A percentile compares a stretch with the other conserved stretches of the same genome.
These are phyloP conservation scores for Andrena chrysosceles DNA, from an alignment of 2,888 invertebrate species.

Conservation along the genomic window DNA sequence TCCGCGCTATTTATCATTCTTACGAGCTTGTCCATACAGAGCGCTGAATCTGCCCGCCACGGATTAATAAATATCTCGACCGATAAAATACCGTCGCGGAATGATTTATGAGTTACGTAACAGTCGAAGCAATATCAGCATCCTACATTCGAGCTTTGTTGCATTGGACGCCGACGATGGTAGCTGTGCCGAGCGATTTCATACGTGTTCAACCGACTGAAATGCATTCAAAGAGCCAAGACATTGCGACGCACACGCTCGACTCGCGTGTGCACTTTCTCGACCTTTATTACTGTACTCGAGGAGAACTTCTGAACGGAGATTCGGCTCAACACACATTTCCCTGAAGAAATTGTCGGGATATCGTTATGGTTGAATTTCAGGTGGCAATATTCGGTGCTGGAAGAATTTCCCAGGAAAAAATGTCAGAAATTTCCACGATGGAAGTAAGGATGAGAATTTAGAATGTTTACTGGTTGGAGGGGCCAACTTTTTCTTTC, in stretches of 20 bases:
- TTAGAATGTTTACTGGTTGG: constrained; percentile 4
- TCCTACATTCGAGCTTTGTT: constrained; percentile 41
- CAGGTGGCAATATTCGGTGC: too few species aligned
- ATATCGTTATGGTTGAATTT: constrained; percentile 15
- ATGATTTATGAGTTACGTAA: constrained; percentile 44
- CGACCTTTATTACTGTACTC: constrained; percentile 25
- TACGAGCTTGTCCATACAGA: constrained; percentile 7
- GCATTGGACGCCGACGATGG: constrained; percentile 20
- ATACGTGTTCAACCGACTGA: constrained; percentile 60
- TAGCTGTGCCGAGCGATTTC: constrained; percentile 27
- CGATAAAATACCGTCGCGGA: constrained; percentile 5
- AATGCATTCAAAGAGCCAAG: constrained; percentile 37
- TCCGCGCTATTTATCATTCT: constrained; percentile 20
- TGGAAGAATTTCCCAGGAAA: constrained; percentile 6
- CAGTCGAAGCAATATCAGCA: constrained; percentile 33
- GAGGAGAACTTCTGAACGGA: constrained; percentile 29
- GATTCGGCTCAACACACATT: constrained; percentile 14
- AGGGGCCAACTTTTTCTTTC: background rate
- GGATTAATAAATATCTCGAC: constrained; percentile 34
- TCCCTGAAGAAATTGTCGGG: background rate
- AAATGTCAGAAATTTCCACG: background rate
- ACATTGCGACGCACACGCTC: constrained; percentile 31
- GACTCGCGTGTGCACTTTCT: constrained; percentile 45
- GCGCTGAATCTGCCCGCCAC: background rate
- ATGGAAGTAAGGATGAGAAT: background rate